Evolutionary conservation across 1,140 invertebrate genomes (phyloP), one percentile per base, ranked within the genome.

Genomic region (Cydia splendana): DNA sequence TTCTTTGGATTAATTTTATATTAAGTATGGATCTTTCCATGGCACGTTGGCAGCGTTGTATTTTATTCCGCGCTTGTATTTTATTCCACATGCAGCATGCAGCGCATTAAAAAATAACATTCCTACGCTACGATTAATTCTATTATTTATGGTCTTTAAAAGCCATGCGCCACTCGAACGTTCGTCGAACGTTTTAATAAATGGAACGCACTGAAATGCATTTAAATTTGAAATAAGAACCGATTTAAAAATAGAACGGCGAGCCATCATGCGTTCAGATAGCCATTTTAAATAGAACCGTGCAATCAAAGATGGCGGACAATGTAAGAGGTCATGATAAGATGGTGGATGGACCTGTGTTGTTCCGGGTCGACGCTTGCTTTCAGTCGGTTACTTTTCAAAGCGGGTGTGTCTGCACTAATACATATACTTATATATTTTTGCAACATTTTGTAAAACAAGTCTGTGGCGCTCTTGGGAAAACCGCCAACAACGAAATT

Each of bases 281-380:
- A 38, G 24, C 77, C 74, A 76, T 74, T 76, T 62, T 73, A 34
- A 5, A 34, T 18, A 20, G 80, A 77, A 0, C 78, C 34, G 9
- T 34, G 4, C 5, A 12, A 5, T 12, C 30, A 71, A n/a, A 18
- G 34, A 38, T 12, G 9, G 4, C 15, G 7, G 0, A 18, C n/a
- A 20, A 42, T n/a, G 18, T 42, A 13, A 6, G 6, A 34, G 79
- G 12, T 80, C 78, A 67, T 9, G 28, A 75, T 79, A 78, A 12
- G 42, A 9, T 80, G 82, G 80, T 74, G 77, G 76, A 62, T 77
- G 76, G 78, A 77, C 77, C 65, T 75, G 78, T 81, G 78, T 75
- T 80, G 85, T 86, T 86, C 85, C 82, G 85, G 82, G 81, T 84
- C 81, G 83, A 78, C 80, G 81, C 81, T 78, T 84, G 81, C 80